Conservation (phyloP, 2,113 vertebrate species). For the Archilochus colubris region DNA sequence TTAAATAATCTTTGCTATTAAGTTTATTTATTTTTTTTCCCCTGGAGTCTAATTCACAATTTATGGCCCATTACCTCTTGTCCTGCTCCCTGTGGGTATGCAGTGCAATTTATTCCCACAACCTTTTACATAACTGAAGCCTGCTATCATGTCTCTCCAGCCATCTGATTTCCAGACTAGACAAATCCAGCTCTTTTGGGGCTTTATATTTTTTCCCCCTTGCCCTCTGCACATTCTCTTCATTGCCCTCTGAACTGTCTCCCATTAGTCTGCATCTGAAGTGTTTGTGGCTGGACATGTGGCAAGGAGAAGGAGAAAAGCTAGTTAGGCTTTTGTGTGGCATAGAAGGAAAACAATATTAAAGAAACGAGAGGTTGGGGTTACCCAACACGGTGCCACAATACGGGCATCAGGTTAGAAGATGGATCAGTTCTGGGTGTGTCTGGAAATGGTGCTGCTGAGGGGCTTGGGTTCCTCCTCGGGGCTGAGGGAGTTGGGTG, state of each 20-base stretch:
- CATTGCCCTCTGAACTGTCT: background rate
- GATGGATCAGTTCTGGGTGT: background rate
- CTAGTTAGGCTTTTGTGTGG: background rate
- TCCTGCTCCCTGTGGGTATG: background rate
- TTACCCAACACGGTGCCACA: background rate
- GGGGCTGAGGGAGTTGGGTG: accelerated
- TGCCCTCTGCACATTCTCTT: background rate
- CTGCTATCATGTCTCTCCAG: background rate
- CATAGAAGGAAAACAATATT: background rate
- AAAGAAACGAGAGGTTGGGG: background rate
- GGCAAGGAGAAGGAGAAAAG: background rate
- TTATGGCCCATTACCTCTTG: conserved; percentile 21
- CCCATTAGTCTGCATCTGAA: background rate
- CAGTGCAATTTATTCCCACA: background rate
- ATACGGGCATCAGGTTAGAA: background rate
- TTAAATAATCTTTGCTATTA: background rate
- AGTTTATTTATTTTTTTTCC: background rate
- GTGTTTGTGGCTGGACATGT: background rate
- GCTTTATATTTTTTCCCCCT: background rate
- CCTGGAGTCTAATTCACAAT: background rate
- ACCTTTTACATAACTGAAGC: background rate
- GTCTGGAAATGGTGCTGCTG: background rate
- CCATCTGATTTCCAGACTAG: background rate
- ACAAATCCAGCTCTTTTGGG: background rate
- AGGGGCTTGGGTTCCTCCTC: too few species aligned